These are phyloP conservation scores for Mormyrus iriodes DNA, from an alignment of 2,113 vertebrate genomes.

Conservation along the genomic window DNA sequence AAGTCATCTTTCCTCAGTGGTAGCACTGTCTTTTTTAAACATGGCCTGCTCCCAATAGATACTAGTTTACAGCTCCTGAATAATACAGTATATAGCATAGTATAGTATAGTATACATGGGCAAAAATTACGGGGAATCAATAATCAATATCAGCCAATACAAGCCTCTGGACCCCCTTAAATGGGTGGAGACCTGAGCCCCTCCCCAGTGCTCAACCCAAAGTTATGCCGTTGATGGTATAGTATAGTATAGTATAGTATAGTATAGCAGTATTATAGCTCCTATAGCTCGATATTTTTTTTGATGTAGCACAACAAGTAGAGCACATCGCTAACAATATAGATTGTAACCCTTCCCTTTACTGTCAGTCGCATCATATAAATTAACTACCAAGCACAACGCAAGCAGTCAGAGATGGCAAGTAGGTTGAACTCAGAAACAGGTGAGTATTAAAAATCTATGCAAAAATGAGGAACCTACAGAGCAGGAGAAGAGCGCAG, in stretches of 20 bases:
- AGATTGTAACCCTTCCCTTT: neutral
- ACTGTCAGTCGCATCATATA: neutral
- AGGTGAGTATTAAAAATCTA: neutral
- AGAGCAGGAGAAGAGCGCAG: neutral
- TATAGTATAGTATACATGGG: neutral
- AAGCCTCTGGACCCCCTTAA: too few species aligned
- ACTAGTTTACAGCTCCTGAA: neutral
- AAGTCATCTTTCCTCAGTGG: neutral
- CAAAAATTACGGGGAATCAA: neutral
- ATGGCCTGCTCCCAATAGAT: neutral
- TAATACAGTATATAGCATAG: neutral
- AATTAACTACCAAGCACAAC: neutral
- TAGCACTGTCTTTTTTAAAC: neutral
- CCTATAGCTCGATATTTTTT: neutral
- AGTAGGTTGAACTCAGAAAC: neutral
- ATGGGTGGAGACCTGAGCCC: too few species aligned
- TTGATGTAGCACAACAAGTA: neutral
- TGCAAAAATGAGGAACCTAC: neutral
- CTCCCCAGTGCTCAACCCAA: neutral
- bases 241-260: neutral
- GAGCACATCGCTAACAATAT: neutral
- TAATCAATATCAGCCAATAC: too few species aligned
- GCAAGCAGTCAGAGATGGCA: neutral
- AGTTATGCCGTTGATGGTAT: neutral
- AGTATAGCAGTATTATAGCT: neutral